phyloP scores from a whole-genome alignment of 1,140 invertebrate genomes.

The Lanistes nyassanus region DNA sequence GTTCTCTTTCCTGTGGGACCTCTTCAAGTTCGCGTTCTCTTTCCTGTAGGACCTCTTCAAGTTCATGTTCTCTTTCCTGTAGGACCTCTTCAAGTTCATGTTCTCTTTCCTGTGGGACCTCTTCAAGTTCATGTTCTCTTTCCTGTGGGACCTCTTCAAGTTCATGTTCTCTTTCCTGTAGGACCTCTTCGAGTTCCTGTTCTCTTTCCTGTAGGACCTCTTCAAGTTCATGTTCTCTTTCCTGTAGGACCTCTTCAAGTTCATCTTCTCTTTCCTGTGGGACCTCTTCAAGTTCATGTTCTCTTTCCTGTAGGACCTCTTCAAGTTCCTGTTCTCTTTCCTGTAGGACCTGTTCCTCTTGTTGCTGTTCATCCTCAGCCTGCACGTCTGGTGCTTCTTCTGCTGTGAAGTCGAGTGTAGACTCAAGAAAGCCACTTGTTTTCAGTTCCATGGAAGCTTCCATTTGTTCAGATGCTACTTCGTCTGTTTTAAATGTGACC shows the following conservation, averaged over 20 bases:
- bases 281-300: slow-evolving; percentile 20
- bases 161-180: too few species aligned
- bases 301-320: slow-evolving; percentile 9
- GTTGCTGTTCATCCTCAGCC: slow-evolving; percentile 10
- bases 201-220: slow-evolving; percentile 6
- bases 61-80: slow-evolving; percentile 9
- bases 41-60: too few species aligned
- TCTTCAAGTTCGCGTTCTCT: too few species aligned
- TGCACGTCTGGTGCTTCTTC: slow-evolving; percentile 14
- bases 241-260: not conserved
- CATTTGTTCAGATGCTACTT: slow-evolving; percentile 35
- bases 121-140: slow-evolving; percentile 17
- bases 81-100: slow-evolving; percentile 1
- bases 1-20: slow-evolving; percentile 3
- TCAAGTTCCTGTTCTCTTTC: slow-evolving; percentile 13
- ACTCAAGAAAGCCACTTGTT: slow-evolving; percentile 19
- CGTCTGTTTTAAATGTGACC: slow-evolving; percentile 38
- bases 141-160: slow-evolving; percentile 3
- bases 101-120: too few species aligned
- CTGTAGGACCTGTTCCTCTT: not conserved
- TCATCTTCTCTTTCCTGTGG: not conserved
- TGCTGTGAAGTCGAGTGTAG: not conserved
- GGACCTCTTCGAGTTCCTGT: slow-evolving; percentile 9
- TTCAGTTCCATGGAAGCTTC: slow-evolving; percentile 23
- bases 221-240: slow-evolving; percentile 8